Conservation (phyloP, 2,888 invertebrate genomes). For the Gastracanthus pulcherrimus region DNA sequence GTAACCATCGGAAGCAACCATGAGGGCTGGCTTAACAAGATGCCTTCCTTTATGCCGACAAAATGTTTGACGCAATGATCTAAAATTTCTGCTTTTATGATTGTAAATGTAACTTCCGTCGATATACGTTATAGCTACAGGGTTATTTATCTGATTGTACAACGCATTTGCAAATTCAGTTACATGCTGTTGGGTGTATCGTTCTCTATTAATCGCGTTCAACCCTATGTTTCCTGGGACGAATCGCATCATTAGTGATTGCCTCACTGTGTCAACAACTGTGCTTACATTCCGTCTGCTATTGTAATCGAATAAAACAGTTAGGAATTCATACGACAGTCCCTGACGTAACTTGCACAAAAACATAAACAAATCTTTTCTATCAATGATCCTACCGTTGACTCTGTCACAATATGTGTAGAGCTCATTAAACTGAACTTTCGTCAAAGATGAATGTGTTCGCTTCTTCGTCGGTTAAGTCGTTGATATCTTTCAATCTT, state of each 20-base stretch:
- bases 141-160: conserved; percentile 22
- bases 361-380: conserved; percentile 34
- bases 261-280: conserved; percentile 15
- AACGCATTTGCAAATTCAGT: conserved; percentile 21
- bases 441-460: too few relatives aligned
- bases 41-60: conserved; percentile 55
- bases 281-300: conserved; percentile 22
- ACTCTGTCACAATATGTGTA: conserved; percentile 43
- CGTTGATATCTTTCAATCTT: too few relatives aligned
- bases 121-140: conserved; percentile 17
- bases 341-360: conserved; percentile 30
- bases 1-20: conserved; percentile 50
- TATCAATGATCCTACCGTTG: neutral
- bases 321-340: conserved; percentile 25
- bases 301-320: conserved; percentile 7
- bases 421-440: conserved; percentile 48
- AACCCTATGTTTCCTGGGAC: conserved; percentile 23
- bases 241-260: conserved; percentile 13
- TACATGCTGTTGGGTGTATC: conserved; percentile 20
- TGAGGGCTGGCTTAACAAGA: conserved; percentile 51
- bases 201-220: neutral
- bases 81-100: conserved; percentile 43
- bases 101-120: conserved; percentile 55
- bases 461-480: too few relatives aligned
- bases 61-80: conserved; percentile 36